These are phyloP conservation scores for Lytechinus variegatus DNA, from an alignment of 35 echinoderm and acorn worm genomes.

Conservation along the genomic window DNA sequence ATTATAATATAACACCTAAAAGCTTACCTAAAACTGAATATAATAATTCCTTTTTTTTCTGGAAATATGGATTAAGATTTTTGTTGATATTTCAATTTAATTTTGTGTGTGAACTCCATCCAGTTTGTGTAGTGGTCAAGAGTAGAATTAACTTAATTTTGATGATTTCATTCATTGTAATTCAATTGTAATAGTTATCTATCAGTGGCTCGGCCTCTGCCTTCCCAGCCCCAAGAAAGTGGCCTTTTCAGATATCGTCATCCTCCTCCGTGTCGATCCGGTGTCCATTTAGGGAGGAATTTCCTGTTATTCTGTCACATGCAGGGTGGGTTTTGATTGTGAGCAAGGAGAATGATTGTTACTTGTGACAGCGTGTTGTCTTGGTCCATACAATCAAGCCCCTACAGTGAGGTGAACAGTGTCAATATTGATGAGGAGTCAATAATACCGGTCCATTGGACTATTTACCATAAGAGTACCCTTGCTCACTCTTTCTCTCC, in stretches of 20 bases:
- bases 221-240: background rate
- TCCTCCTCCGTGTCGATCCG: background rate
- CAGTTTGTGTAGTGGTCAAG: too few relatives aligned
- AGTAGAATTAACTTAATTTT: too few relatives aligned
- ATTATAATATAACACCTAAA: background rate
- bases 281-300: conserved; percentile 25
- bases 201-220: background rate
- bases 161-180: too few relatives aligned
- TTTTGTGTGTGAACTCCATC: too few relatives aligned
- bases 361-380: conserved; percentile 37
- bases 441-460: conserved; percentile 14
- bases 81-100: too few relatives aligned
- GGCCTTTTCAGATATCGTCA: conserved; percentile 27
- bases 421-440: conserved; percentile 47
- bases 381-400: background rate
- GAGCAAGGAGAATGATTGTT: conserved; percentile 19
- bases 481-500: background rate
- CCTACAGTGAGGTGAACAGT: conserved; percentile 3
- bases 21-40: background rate
- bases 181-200: background rate
- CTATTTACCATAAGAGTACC: background rate
- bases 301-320: conserved; percentile 7
- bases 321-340: background rate
- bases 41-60: background rate
- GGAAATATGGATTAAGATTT: background rate